Conservation (phyloP, 2,797 vertebrate species). For the Sebastes iracundus region DNA sequence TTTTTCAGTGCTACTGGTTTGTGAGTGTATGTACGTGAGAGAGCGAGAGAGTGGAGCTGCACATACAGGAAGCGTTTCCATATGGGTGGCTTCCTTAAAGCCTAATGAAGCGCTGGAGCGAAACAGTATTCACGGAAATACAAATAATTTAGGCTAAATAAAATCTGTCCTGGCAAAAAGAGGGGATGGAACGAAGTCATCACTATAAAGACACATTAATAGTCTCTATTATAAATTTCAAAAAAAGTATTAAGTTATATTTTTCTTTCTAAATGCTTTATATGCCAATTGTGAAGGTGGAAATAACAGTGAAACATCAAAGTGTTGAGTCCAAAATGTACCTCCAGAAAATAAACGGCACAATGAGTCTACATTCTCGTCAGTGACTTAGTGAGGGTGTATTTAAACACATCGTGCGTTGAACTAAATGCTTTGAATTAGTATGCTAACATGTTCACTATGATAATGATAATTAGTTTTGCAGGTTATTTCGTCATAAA, state of each 20-base stretch:
- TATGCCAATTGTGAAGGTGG: background rate
- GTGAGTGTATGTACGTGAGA: background rate
- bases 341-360: too few species aligned
- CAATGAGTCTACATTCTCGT: background rate
- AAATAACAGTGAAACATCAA: accelerated
- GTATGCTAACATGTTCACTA: background rate
- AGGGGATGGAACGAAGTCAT: background rate
- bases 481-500: background rate
- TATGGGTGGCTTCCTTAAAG: slow-evolving; percentile 41
- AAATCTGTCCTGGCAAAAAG: background rate
- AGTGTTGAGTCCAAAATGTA: background rate
- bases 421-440: background rate
- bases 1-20: background rate
- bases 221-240: background rate
- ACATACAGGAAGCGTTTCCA: slow-evolving; percentile 44
- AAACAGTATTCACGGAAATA: slow-evolving; percentile 5
- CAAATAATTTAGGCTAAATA: slow-evolving; percentile 15
- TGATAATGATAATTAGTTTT: background rate
- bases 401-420: background rate
- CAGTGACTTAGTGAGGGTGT: background rate
- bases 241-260: background rate
- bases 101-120: slow-evolving; percentile 31
- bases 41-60: background rate
- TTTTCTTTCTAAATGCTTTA: background rate
- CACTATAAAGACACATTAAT: background rate